Evolutionary conservation across 2,888 invertebrate genomes (phyloP).

Genomic region (Icerya purchasi): DNA sequence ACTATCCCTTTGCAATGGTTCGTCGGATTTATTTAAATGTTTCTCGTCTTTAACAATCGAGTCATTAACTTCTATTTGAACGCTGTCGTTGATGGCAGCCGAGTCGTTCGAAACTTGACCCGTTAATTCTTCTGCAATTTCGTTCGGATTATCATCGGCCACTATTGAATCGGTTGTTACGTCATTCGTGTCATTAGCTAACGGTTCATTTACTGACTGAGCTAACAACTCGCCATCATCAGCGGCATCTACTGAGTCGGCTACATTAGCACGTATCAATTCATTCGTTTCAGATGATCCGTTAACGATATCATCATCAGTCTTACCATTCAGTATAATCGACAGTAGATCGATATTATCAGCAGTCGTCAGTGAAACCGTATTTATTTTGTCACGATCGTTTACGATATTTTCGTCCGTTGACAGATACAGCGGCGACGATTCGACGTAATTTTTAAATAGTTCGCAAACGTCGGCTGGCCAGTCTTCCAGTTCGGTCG

Average conservation of each 20-base stretch:
- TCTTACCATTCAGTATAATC: neutral
- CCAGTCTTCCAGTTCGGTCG: constrained; percentile 29
- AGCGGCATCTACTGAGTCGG: neutral
- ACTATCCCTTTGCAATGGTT: too few species aligned
- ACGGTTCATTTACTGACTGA: neutral
- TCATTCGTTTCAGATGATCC: too few species aligned
- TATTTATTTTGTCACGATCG: neutral
- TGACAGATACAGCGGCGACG: neutral
- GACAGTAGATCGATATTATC: neutral
- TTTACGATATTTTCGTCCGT: neutral
- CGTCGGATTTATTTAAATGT: neutral
- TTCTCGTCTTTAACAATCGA: neutral
- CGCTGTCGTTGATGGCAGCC: constrained; percentile 10
- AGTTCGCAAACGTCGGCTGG: too few species aligned
- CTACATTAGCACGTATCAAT: neutral
- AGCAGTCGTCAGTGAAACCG: neutral
- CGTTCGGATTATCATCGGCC: too few species aligned
- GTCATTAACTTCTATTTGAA: neutral
- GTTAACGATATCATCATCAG: too few species aligned
- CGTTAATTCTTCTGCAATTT: too few species aligned
- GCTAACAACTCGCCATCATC: too few species aligned
- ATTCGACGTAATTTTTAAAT: neutral
- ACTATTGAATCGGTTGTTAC: too few species aligned
- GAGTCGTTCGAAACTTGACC: constrained; percentile 8
- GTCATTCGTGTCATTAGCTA: too few species aligned